Base-by-base conservation (phyloP, 2,797 vertebrate genomes). In the Yasuhikotakia modesta region DNA sequence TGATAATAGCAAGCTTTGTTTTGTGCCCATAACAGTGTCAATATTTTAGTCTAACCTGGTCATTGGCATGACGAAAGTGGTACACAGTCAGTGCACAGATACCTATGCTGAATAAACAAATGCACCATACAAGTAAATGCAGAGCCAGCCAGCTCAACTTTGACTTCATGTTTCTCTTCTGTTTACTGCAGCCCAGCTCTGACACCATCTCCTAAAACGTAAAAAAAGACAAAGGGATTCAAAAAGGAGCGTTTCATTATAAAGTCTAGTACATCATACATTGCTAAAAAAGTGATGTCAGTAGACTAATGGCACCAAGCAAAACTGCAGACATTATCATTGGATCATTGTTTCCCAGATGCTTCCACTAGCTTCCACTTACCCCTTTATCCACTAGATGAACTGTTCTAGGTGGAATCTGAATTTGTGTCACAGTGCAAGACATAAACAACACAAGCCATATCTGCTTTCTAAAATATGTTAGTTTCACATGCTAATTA, bases 171-270 rank as follows among this genome's bases (percentile, higher is more conserved):
- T 83, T 86, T 78, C 14, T 81, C 13, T 80, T 8, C 0, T 0
- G 2, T 4, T 81, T 84, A 5, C 74, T 79, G 0, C 73, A 78
- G 2, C 65, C 79, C 83, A 80, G 81, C 79, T 94, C 94, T 0
- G 91, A 92, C 70, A 97, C 87, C 87, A 94, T 89, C 85, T 97
- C 96, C 96, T 98, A 90, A 0, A 64, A 77, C 61, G n/a, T n/a
- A 66, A 32, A 22, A 65, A 43, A 17, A 58, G 17, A 6, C 48
- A 52, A 1, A 52, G 48, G 17, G 48, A 19, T n/a, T 52, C 5
- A 5, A 52, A 52, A n/a, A 6, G 16, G 5, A 2, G n/a, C 17
- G 17, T 52, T 52, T 52, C 48, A 3, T 12, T 4, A 46, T 46
- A 46, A 46, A 32, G 30, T 32, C 30, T 32, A n/a, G n/a, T n/a